Conservation (phyloP, 2,888 invertebrate species). For the Anaspis maculata region DNA sequence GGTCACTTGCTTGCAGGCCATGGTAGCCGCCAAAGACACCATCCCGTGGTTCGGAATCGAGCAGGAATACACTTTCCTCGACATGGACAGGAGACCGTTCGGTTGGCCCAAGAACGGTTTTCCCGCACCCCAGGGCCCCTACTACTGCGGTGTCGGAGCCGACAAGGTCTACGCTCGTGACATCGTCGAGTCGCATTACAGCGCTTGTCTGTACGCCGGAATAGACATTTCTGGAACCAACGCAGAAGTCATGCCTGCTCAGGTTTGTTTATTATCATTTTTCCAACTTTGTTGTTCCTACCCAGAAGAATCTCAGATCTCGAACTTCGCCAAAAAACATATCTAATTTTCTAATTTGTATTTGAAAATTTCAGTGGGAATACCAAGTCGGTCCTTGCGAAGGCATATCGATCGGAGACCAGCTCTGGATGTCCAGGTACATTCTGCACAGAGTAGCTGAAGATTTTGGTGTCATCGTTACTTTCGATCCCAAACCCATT, state of each 20-base stretch:
- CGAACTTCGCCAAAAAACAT: too few species aligned
- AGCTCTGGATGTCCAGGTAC: constrained; percentile 83
- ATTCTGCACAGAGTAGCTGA: constrained; percentile 86
- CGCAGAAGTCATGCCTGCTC: constrained; percentile 98
- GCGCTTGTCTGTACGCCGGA: constrained; percentile 90
- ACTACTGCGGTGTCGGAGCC: constrained; percentile 97
- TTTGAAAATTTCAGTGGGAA: constrained; percentile 67
- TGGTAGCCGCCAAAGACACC: constrained; percentile 60
- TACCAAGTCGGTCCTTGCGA: constrained; percentile 88
- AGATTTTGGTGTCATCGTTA: constrained; percentile 78
- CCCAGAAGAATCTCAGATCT: too few species aligned
- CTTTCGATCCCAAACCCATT: constrained; percentile 71
- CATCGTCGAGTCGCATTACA: constrained; percentile 93
- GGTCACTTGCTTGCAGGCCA: constrained; percentile 61
- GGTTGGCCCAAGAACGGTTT: constrained; percentile 93
- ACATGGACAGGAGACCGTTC: constrained; percentile 77
- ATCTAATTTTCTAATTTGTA: constrained; percentile 2
- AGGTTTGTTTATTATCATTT: too few species aligned
- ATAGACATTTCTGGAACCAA: constrained; percentile 89
- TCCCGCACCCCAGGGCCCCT: constrained; percentile 94
- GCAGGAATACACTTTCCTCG: constrained; percentile 84
- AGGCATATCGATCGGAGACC: constrained; percentile 75
- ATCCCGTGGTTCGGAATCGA: constrained; percentile 92
- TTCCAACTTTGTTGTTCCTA: too few species aligned
- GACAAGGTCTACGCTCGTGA: constrained; percentile 93